Evolutionary conservation across 1,140 invertebrate species (phyloP).

Genomic region (Oppia nitens): DNA sequence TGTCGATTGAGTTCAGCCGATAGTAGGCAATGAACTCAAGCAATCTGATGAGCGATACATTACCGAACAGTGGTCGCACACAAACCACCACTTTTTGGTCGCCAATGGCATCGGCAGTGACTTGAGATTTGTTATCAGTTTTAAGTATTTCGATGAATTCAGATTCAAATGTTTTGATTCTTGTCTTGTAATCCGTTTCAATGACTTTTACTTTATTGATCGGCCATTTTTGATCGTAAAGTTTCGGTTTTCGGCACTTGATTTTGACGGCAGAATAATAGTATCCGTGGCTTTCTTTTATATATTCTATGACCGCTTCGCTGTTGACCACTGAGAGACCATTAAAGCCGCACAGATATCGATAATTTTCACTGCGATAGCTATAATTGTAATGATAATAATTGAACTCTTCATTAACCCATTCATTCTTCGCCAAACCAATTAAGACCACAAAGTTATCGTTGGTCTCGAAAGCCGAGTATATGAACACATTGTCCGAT

Average conservation of each 20-base stretch:
- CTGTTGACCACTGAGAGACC: neutral
- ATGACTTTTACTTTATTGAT: neutral
- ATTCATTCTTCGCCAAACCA: neutral
- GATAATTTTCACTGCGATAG: neutral
- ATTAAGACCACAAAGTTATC: neutral
- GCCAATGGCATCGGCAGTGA: neutral
- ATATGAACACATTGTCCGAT: neutral
- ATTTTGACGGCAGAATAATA: neutral
- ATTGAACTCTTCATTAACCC: neutral
- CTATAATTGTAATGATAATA: no score
- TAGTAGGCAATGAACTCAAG: slow-evolving; percentile 83
- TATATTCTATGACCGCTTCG: neutral
- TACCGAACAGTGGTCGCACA: slow-evolving; percentile 74
- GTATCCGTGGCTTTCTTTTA: neutral
- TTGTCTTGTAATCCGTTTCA: no score
- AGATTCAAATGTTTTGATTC: neutral
- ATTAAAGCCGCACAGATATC: neutral
- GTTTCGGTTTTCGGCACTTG: neutral
- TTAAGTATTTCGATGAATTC: neutral
- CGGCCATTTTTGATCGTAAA: neutral
- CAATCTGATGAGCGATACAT: slow-evolving; percentile 54
- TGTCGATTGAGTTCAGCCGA: slow-evolving; percentile 57
- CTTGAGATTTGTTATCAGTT: neutral
- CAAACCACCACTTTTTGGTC: slow-evolving; percentile 48
- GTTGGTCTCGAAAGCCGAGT: neutral